Conservation (phyloP, 23 tunicate species). For the Diplosoma virens region DNA sequence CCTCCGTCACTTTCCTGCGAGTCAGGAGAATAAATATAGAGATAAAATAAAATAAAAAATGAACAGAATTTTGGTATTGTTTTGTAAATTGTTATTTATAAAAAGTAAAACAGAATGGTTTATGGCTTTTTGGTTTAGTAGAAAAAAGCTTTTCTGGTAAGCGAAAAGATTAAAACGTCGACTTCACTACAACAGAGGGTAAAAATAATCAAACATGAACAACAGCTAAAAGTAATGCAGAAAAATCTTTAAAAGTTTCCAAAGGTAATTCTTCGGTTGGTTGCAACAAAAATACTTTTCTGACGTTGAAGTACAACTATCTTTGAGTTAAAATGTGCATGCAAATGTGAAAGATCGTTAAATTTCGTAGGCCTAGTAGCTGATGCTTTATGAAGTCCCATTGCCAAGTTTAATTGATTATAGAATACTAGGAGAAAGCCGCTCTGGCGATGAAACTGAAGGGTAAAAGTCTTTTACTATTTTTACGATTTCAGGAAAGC, state of each 20-base stretch:
- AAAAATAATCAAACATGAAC: background rate
- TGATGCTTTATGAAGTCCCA: background rate
- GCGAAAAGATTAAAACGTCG: background rate
- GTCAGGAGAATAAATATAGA: background rate
- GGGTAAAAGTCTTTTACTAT: background rate
- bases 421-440: background rate
- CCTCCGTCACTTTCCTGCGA: too few relatives aligned
- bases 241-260: background rate
- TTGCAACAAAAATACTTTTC: background rate
- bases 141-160: background rate
- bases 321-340: background rate
- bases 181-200: background rate
- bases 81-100: background rate
- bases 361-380: background rate
- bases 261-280: background rate
- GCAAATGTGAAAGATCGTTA: background rate
- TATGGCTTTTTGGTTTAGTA: background rate
- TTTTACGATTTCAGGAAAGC: background rate
- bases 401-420: background rate
- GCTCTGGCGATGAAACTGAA: background rate
- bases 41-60: background rate
- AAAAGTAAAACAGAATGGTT: background rate
- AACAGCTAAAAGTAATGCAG: background rate
- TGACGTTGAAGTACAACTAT: background rate
- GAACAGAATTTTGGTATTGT: background rate